phyloP scores from a whole-genome alignment of 2,888 invertebrate species.

The Epinotia brunnichana region DNA sequence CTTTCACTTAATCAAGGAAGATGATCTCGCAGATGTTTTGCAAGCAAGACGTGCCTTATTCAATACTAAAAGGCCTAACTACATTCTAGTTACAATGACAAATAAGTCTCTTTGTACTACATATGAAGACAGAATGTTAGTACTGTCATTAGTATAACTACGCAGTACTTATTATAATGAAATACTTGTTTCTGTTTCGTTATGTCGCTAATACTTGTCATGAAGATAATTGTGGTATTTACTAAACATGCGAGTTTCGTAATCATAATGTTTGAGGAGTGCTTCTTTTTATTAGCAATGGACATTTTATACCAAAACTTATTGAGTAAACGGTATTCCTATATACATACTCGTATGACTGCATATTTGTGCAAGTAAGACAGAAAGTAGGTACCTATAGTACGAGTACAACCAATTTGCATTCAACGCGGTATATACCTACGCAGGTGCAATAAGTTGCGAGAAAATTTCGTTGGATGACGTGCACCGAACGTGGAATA shows the following conservation, averaged over 20 bases:
- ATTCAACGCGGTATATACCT: no score
- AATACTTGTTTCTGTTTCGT: not conserved
- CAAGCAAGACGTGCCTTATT: not conserved
- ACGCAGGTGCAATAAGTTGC: no score
- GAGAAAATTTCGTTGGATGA: no score
- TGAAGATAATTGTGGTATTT: slow-evolving; percentile 1
- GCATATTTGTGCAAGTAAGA: no score
- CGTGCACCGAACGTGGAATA: no score
- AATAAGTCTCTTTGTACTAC: not conserved
- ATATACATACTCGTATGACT: no score
- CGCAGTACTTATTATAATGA: slow-evolving; percentile 5
- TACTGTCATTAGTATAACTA: slow-evolving; percentile 10
- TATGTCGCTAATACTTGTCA: not conserved
- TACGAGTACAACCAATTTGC: no score
- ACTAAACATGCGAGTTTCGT: not conserved
- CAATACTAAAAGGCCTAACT: not conserved
- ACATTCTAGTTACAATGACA: not conserved
- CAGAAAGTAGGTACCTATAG: no score
- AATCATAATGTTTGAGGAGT: not conserved
- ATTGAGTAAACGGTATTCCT: no score
- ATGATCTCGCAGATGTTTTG: slow-evolving; percentile 46
- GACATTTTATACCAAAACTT: no score
- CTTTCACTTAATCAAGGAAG: slow-evolving; percentile 57
- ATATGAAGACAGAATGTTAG: not conserved
- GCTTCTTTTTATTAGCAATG: not conserved